These are phyloP conservation scores for Aspidiotus destructor DNA, from an alignment of 2,888 invertebrate species.

Conservation along the genomic window DNA sequence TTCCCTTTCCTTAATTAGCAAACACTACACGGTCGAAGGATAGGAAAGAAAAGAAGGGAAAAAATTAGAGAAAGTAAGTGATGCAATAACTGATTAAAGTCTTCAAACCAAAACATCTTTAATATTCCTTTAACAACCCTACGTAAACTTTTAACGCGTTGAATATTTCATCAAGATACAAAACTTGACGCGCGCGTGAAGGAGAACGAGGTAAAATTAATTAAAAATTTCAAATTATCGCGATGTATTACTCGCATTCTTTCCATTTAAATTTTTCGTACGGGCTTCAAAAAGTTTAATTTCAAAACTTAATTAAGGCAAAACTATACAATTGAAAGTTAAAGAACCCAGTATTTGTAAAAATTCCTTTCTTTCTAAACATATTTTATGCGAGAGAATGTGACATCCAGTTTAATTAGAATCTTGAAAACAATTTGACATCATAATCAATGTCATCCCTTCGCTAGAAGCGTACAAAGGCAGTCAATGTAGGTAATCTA, in stretches of 20 bases:
- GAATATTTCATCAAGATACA: background rate
- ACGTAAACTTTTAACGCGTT: background rate
- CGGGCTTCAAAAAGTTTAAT: background rate
- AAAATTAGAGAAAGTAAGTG: too few species aligned
- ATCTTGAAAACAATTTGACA: constrained; percentile 24
- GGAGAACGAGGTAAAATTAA: constrained; percentile 2
- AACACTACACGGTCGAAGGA: too few species aligned
- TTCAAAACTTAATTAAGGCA: constrained; percentile 10
- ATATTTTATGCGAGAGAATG: constrained; percentile 18
- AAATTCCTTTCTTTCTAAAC: constrained; percentile 11
- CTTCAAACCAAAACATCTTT: background rate
- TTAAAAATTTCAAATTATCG: constrained; percentile 4
- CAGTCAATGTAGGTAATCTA: constrained; percentile 27
- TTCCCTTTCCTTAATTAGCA: too few species aligned
- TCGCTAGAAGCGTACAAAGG: constrained; percentile 13
- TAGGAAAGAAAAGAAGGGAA: too few species aligned
- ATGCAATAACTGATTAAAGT: background rate
- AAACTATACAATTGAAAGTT: constrained; percentile 18
- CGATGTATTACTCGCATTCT: constrained; percentile 2
- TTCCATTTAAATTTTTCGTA: background rate
- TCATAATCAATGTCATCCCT: constrained; percentile 28
- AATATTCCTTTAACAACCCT: constrained; percentile 1
- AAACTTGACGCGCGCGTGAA: background rate
- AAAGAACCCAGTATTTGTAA: constrained; percentile 13
- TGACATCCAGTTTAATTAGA: constrained; percentile 29